Evolutionary conservation across 2,888 invertebrate species (phyloP).

Genomic region (Drosophila tripunctata): DNA sequence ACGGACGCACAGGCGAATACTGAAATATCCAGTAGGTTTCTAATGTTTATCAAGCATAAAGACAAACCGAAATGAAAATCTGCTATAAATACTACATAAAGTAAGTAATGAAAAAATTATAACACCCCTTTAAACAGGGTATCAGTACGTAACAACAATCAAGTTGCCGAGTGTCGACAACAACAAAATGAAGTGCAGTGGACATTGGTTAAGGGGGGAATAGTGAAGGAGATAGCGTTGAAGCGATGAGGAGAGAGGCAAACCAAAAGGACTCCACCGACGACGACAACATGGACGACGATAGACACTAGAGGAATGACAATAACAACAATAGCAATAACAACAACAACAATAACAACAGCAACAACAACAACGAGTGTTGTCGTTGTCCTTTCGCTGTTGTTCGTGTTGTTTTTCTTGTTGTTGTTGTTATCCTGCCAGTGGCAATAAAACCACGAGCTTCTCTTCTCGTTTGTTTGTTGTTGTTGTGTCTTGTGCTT

Average conservation of each 20-base stretch:
- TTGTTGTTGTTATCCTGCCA: constrained; percentile 60
- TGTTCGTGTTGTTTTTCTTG: constrained; percentile 40
- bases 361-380: constrained; percentile 17
- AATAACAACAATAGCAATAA: constrained; percentile 3
- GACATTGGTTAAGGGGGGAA: constrained; percentile 40
- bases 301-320: constrained; percentile 14
- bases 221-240: neutral
- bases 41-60: no score
- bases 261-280: constrained; percentile 20
- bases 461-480: neutral
- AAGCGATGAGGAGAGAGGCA: neutral
- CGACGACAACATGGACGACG: constrained; percentile 17
- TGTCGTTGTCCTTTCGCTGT: constrained; percentile 42
- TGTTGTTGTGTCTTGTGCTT: constrained; percentile 27
- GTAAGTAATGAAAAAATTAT: neutral
- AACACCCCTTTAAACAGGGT: neutral
- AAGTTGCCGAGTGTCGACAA: constrained; percentile 62
- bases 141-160: constrained; percentile 49
- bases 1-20: no score
- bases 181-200: constrained; percentile 63
- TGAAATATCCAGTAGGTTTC: no score
- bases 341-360: constrained; percentile 3
- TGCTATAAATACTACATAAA: neutral
- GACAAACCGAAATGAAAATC: no score
- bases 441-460: constrained; percentile 67